Percentiles rank a stretch among this genome's conserved stretches.
Conservation (phyloP, 2,888 invertebrate species). For the Lycaena phlaeas region DNA sequence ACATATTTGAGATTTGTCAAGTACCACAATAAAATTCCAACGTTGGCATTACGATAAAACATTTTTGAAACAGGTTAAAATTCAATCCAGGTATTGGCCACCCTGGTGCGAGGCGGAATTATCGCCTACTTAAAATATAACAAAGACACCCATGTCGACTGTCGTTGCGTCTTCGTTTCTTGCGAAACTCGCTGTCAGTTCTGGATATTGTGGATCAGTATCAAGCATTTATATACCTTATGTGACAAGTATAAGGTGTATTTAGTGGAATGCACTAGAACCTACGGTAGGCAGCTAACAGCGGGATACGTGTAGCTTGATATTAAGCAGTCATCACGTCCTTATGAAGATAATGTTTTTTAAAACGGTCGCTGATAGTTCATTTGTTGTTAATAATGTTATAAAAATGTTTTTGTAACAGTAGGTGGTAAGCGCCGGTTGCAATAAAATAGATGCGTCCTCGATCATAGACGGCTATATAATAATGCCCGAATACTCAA, state of each 20-base stretch:
- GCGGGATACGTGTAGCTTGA: slow-evolving; percentile 26
- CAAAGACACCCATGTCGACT: slow-evolving; percentile 21
- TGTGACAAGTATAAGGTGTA: neutral
- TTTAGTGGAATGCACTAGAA: neutral
- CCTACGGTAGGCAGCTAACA: slow-evolving; percentile 19
- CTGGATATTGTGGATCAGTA: neutral
- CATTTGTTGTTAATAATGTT: slow-evolving; percentile 5
- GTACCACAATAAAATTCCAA: neutral
- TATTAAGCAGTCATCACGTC: slow-evolving; percentile 30
- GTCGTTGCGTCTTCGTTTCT: slow-evolving; percentile 19
- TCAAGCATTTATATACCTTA: neutral
- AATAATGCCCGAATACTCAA: no score
- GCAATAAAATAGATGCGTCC: no score
- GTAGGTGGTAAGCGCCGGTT: slow-evolving; percentile 1
- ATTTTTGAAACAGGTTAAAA: slow-evolving; percentile 7
- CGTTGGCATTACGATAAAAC: slow-evolving; percentile 1
- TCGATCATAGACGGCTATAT: no score
- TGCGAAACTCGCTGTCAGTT: slow-evolving; percentile 19
- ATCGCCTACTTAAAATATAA: slow-evolving; percentile 19
- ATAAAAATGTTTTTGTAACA: slow-evolving; percentile 6
- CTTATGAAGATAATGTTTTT: slow-evolving; percentile 31
- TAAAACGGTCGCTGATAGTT: slow-evolving; percentile 4
- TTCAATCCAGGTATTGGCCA: slow-evolving; percentile 15
- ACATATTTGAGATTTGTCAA: neutral
- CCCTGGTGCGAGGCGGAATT: slow-evolving; percentile 16